Conservation (phyloP, 2,797 vertebrate species). For the Malacoraja senta region DNA sequence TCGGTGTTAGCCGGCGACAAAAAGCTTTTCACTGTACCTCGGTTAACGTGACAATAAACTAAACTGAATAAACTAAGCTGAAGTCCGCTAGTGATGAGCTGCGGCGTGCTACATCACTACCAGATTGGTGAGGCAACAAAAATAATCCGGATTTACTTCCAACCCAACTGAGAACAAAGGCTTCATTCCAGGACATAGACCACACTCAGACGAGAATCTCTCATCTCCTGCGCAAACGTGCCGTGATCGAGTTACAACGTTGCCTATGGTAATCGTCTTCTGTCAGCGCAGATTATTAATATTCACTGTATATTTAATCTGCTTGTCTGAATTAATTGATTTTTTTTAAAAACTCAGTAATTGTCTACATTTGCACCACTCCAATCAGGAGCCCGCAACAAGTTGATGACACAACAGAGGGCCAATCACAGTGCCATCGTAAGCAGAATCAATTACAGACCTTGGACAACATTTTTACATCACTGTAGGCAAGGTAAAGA, state of each 20-base stretch:
- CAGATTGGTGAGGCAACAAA: not conserved
- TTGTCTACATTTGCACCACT: constrained; percentile 63
- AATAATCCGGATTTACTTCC: not conserved
- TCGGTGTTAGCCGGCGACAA: too few species aligned
- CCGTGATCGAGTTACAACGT: constrained; percentile 44
- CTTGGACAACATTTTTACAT: not conserved
- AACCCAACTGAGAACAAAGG: not conserved
- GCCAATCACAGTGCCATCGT: constrained; percentile 45
- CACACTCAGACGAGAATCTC: constrained; percentile 1
- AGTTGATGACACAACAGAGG: constrained; percentile 51
- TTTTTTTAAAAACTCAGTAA: constrained; percentile 75
- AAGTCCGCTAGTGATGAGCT: too few species aligned
- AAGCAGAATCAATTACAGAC: constrained; percentile 27
- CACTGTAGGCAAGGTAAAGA: not conserved
- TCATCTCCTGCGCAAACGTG: not conserved
- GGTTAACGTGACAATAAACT: too few species aligned
- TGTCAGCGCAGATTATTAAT: constrained; percentile 86
- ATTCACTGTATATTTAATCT: constrained; percentile 86
- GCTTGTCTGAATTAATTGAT: constrained; percentile 90
- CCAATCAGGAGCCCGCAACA: constrained; percentile 52
- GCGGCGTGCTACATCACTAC: not conserved
- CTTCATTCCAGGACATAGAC: constrained; percentile 4
- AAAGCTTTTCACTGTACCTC: too few species aligned
- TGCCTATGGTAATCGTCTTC: constrained; percentile 72
- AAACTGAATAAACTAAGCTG: too few species aligned